phyloP scores from a whole-genome alignment of 2,797 vertebrate species.

The Rhabdomys pumilio region DNA sequence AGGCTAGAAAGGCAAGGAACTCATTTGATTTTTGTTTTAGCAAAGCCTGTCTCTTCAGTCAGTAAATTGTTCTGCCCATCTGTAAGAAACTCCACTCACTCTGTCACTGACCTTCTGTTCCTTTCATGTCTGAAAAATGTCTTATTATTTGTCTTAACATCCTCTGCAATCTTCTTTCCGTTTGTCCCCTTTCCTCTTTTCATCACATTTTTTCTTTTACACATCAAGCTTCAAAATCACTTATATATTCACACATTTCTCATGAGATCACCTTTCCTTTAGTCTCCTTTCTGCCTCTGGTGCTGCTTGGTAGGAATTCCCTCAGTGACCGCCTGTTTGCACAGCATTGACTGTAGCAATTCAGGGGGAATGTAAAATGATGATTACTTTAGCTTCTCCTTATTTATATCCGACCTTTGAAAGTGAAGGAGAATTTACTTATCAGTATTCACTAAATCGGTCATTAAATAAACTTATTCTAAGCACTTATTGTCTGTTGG shows the following conservation, averaged over 20 bases:
- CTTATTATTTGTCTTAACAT: constrained; percentile 86
- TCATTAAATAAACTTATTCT: constrained; percentile 19
- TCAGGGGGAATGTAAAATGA: neutral
- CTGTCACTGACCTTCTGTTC: constrained; percentile 85
- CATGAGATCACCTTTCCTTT: constrained; percentile 14
- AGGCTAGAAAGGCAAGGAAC: constrained; percentile 85
- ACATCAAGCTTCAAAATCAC: constrained; percentile 67
- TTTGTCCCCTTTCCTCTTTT: constrained; percentile 79
- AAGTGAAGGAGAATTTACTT: neutral
- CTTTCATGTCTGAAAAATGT: constrained; percentile 78
- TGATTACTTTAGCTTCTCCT: constrained; percentile 43
- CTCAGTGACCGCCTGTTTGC: neutral
- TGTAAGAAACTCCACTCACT: constrained; percentile 86
- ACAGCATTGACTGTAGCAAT: neutral
- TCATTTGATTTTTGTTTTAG: constrained; percentile 88
- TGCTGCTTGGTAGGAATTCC: neutral
- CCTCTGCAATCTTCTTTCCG: constrained; percentile 82
- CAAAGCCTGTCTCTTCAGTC: constrained; percentile 84
- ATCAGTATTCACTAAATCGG: neutral
- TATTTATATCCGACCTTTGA: constrained; percentile 54
- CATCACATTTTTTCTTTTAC: constrained; percentile 78
- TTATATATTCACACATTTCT: constrained; percentile 65
- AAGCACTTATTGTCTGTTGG: neutral
- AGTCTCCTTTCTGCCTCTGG: constrained; percentile 23
- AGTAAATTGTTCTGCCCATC: constrained; percentile 85